Conservation (phyloP, 1,140 invertebrate species). For the Drosophila punjabiensis region DNA sequence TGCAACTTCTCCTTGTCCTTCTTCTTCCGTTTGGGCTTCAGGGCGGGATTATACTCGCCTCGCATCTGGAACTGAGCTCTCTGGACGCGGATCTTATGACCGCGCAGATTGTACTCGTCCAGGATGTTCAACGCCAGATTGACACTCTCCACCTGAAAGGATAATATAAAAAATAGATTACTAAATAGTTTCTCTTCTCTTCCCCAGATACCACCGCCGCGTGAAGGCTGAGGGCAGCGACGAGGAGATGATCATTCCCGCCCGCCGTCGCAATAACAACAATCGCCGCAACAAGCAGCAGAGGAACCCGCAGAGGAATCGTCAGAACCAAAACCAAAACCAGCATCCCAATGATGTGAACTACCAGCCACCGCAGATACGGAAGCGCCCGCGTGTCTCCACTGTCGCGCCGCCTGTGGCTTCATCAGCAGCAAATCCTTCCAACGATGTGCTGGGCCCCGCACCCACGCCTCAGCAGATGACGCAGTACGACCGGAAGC, state of each 20-base stretch:
- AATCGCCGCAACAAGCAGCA: constrained; percentile 36
- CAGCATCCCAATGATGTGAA: constrained; percentile 74
- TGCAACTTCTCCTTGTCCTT: constrained; percentile 96
- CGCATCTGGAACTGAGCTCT: constrained; percentile 97
- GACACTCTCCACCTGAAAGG: constrained; percentile 94
- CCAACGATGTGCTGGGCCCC: constrained; percentile 53
- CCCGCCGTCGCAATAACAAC: constrained; percentile 48
- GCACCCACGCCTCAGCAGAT: constrained; percentile 42
- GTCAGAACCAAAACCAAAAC: constrained; percentile 20
- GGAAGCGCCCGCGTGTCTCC: constrained; percentile 45
- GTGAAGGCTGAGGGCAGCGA: constrained; percentile 76
- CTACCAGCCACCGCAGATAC: constrained; percentile 31
- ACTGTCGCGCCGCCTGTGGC: constrained; percentile 16
- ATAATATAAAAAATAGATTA: background rate
- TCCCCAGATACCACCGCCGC: constrained; percentile 67
- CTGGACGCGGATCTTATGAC: constrained; percentile 94
- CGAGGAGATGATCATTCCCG: constrained; percentile 75
- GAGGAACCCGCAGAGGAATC: constrained; percentile 29
- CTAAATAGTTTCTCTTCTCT: background rate
- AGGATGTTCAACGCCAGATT: constrained; percentile 96
- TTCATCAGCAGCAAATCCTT: background rate
- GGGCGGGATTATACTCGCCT: constrained; percentile 96
- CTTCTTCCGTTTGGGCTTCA: constrained; percentile 97
- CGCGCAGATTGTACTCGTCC: constrained; percentile 94
- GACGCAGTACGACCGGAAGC: constrained; percentile 69